phyloP scores from a whole-genome alignment of 1,140 invertebrate species.

The Bathynomus jamesi region DNA sequence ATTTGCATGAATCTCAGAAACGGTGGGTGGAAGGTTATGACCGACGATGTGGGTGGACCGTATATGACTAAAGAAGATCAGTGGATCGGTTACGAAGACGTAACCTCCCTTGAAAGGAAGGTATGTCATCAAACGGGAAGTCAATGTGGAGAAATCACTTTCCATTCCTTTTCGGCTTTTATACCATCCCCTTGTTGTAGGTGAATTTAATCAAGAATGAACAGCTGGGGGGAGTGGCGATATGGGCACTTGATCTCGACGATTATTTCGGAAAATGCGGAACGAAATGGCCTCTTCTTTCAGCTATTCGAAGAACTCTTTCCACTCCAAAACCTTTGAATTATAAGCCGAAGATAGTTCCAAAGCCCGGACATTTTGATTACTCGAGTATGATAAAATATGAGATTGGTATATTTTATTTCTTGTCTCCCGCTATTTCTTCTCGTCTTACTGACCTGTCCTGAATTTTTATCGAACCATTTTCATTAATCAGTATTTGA shows the following conservation, averaged over 20 bases:
- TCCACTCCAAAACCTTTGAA: not conserved
- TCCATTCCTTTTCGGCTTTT: too few relatives aligned
- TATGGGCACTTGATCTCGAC: slow-evolving; percentile 56
- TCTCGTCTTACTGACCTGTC: too few relatives aligned
- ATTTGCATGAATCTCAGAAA: slow-evolving; percentile 61
- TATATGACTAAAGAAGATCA: slow-evolving; percentile 66
- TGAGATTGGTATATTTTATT: too few relatives aligned
- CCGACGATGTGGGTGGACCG: slow-evolving; percentile 60
- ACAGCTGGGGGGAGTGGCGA: slow-evolving; percentile 50
- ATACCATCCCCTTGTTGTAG: slow-evolving; percentile 16
- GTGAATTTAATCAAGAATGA: slow-evolving; percentile 40
- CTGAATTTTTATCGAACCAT: too few relatives aligned
- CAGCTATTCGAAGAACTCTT: slow-evolving; percentile 31
- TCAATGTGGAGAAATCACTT: too few relatives aligned
- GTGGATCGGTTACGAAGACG: slow-evolving; percentile 76
- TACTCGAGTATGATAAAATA: too few relatives aligned
- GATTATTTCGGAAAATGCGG: slow-evolving; percentile 44
- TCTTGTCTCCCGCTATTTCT: too few relatives aligned
- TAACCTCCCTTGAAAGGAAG: slow-evolving; percentile 58
- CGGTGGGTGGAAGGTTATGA: slow-evolving; percentile 52
- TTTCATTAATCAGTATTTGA: too few relatives aligned
- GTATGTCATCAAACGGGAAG: too few relatives aligned
- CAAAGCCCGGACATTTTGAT: too few relatives aligned
- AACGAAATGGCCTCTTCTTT: slow-evolving; percentile 40
- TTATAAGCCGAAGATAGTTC: too few relatives aligned